Conservation (phyloP, 2,113 vertebrate genomes). For the Seriola aureovittata region DNA sequence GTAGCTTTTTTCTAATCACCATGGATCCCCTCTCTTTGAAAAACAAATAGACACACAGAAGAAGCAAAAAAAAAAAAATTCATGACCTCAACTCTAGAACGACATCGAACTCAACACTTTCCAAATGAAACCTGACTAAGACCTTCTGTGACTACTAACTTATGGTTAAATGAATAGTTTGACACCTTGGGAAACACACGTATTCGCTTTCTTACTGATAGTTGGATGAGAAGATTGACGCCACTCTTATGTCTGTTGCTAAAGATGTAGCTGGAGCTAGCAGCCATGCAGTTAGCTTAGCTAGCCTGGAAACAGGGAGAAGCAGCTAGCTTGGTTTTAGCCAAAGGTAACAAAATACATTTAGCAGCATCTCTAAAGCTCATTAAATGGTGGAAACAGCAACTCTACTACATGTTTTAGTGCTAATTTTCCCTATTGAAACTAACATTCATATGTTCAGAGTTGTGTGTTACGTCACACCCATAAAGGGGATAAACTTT, state of each 20-base stretch:
- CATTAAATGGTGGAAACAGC: neutral
- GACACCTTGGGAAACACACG: neutral
- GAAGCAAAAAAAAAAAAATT: slow-evolving; percentile 36
- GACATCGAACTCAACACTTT: neutral
- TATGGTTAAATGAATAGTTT: neutral
- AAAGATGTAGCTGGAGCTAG: neutral
- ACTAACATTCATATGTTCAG: neutral
- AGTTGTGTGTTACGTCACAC: no score
- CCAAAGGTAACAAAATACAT: no score
- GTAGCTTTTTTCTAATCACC: neutral
- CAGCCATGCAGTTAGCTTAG: neutral
- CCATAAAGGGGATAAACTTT: no score
- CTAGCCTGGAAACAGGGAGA: neutral
- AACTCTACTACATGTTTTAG: neutral
- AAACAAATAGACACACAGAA: slow-evolving; percentile 14
- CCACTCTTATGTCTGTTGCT: neutral
- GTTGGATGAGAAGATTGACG: neutral
- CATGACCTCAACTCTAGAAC: slow-evolving; percentile 35
- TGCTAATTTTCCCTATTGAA: neutral
- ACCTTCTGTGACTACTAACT: neutral
- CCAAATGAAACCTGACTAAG: neutral
- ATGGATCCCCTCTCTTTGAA: neutral
- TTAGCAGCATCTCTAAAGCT: no score
- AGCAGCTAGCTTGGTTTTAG: no score
- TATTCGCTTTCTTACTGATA: neutral